Percentiles rank a stretch among this genome's conserved stretches.
Evolutionary conservation across 2,888 invertebrate species (phyloP).

Genomic region (Leucania comma): DNA sequence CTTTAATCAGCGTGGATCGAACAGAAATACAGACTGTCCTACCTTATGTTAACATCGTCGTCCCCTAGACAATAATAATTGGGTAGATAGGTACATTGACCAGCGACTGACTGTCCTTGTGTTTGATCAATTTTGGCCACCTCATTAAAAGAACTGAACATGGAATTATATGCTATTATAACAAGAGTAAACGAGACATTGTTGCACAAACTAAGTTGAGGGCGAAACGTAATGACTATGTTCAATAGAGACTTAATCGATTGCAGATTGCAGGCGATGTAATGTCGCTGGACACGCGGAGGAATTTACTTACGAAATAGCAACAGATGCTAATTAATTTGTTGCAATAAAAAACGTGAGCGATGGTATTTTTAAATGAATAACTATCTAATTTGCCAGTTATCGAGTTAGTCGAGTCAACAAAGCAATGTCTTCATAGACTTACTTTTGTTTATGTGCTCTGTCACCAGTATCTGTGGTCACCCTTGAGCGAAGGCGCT

Average conservation of each 20-base stretch:
- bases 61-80: not conserved
- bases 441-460: not conserved
- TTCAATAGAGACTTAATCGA: constrained; percentile 34
- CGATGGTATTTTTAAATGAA: not conserved
- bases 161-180: constrained; percentile 21
- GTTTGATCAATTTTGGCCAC: constrained; percentile 1
- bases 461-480: no score
- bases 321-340: constrained; percentile 31
- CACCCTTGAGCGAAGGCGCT: not conserved
- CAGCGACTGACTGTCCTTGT: constrained; percentile 17
- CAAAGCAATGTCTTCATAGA: not conserved
- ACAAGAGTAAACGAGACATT: not conserved
- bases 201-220: constrained; percentile 3
- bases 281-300: constrained; percentile 21
- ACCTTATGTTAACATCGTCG: not conserved
- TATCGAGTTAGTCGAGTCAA: not conserved
- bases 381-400: not conserved
- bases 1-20: not conserved
- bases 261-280: constrained; percentile 3
- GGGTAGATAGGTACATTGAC: not conserved
- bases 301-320: constrained; percentile 41
- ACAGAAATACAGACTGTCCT: no score
- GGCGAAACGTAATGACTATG: constrained; percentile 28
- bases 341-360: constrained; percentile 34
- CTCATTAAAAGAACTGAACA: constrained; percentile 14